Percentiles rank a stretch among this genome's conserved stretches.
phyloP scores from a whole-genome alignment of 2,888 invertebrate species.

The Acheta domesticus region DNA sequence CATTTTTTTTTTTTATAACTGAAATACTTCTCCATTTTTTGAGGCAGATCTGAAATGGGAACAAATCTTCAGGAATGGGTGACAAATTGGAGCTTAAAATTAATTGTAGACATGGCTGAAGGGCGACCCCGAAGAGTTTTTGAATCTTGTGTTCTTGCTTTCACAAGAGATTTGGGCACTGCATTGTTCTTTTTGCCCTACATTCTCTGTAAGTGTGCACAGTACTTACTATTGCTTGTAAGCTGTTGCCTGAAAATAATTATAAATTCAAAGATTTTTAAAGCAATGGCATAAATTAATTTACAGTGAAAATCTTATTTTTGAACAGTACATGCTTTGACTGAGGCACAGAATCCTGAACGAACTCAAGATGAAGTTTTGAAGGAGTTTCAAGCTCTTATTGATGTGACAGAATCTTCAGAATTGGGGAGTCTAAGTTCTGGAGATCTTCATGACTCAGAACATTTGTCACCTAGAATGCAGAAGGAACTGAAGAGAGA shows the following conservation, averaged over 20 bases:
- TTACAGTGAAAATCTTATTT: too few species aligned
- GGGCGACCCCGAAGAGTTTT: constrained; percentile 60
- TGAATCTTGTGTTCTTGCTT: constrained; percentile 68
- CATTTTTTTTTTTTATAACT: too few species aligned
- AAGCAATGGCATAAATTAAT: too few species aligned
- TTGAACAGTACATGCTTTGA: not conserved
- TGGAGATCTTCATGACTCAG: not conserved
- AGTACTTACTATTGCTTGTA: not conserved
- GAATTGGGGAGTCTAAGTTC: not conserved
- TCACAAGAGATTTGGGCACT: constrained; percentile 68
- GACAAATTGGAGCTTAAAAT: constrained; percentile 65
- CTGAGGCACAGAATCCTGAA: not conserved
- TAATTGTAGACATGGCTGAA: constrained; percentile 61
- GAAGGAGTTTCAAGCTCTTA: not conserved
- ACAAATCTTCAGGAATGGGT: constrained; percentile 30
- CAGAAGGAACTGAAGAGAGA: not conserved
- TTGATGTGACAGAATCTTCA: not conserved
- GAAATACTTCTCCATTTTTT: not conserved
- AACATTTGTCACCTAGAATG: not conserved
- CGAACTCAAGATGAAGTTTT: not conserved
- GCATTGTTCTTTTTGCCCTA: constrained; percentile 72
- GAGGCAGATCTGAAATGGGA: not conserved
- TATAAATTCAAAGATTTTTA: too few species aligned
- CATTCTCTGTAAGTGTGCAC: constrained; percentile 52
- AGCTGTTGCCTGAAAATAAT: too few species aligned